Evolutionary conservation across 2,888 invertebrate species (phyloP), one percentile per base, ranked within the genome.

Genomic region (Nemurella pictetii): DNA sequence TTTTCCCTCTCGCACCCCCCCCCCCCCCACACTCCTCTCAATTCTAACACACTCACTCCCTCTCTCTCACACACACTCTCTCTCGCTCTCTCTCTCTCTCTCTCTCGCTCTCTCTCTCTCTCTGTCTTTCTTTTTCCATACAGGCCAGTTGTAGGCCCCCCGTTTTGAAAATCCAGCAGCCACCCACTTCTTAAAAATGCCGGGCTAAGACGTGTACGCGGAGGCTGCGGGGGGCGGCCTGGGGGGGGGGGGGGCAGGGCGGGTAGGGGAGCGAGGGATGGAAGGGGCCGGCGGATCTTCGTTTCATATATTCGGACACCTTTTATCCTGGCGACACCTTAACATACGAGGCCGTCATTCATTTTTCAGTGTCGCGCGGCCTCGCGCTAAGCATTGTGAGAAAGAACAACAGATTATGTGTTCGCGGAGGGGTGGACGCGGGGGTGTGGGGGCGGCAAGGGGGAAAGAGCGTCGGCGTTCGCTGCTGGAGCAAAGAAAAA

Each of bases 141-240:
- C n/a, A n/a, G n/a, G n/a, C n/a, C n/a, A n/a, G n/a, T n/a, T n/a
- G n/a, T n/a, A n/a, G n/a, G 55, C 1, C 55, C 55, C 55, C 55
- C 55, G 55, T 55, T 55, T 55, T 55, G 55, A 55, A 55, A 55
- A 55, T 55, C 55, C 55, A 55, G 55, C 12, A 55, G 55, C 78
- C 75, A 30, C 78, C 78, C 78, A 82, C 82, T 82, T 36, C 82
- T 82, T 82, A 72, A 82, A 82, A 82, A 82, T 72, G 82, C 55
- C 55, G 20, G 12, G 55, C 55, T 55, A 55, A 55, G 55, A 20
- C 20, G 55, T 55, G 20, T 55, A 3, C 55, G 55, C 5, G 20
- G 55, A 20, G 55, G 20, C 0, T 12, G 15, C 4, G 26, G 27
- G 80, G 81, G 26, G 29, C 27, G 25, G 80, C 27, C 35, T n/a